phyloP scores from a whole-genome alignment of 2,888 invertebrate genomes.

The Adineta ricciae region DNA sequence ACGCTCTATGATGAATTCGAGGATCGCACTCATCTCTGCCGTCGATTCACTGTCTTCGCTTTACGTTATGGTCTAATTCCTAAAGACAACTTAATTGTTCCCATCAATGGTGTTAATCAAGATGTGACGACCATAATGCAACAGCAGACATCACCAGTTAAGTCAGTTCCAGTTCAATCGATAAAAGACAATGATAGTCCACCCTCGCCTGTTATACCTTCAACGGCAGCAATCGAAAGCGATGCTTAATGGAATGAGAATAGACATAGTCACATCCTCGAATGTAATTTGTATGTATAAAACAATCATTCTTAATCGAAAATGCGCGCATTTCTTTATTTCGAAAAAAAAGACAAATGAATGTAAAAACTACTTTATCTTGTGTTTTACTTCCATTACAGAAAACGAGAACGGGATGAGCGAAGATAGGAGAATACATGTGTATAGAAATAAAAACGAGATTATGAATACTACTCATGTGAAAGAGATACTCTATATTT shows the following conservation, averaged over 20 bases:
- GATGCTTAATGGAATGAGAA: neutral
- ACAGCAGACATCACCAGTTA: neutral
- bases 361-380: neutral
- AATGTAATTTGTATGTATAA: too few species aligned
- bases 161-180: neutral
- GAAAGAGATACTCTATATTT: too few species aligned
- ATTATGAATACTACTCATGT: too few species aligned
- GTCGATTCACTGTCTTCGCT: slow-evolving; percentile 87
- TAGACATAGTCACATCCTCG: too few species aligned
- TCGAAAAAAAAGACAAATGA: too few species aligned
- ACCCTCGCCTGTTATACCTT: neutral
- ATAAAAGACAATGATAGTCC: neutral
- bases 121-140: neutral
- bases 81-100: slow-evolving; percentile 92
- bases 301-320: too few species aligned
- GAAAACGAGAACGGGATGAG: neutral
- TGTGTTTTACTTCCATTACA: neutral
- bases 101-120: slow-evolving; percentile 46
- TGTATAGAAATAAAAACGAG: too few species aligned
- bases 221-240: neutral
- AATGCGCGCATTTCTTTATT: too few species aligned
- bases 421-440: too few species aligned
- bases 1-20: slow-evolving; percentile 94
- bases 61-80: slow-evolving; percentile 97
- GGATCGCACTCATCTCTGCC: slow-evolving; percentile 63